Evolutionary conservation across 2,797 vertebrate genomes (phyloP), one percentile per base, ranked within the genome.

Genomic region (Rousettus madagascariensis): DNA sequence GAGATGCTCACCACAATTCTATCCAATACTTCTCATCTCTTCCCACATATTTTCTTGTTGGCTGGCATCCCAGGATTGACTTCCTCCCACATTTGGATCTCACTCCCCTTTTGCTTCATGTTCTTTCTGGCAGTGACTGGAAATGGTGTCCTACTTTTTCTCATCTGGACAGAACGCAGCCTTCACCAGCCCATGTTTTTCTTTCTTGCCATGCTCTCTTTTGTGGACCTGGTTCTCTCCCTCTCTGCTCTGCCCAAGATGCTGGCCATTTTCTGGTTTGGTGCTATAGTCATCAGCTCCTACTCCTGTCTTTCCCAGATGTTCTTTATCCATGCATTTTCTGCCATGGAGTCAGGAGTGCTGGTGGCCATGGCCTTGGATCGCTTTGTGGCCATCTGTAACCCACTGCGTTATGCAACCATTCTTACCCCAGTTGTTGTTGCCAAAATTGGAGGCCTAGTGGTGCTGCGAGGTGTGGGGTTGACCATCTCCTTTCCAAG

Each of bases 121-220:
- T 96, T 97, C 68, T 46, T 98, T 30, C 71, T 95, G 8, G 97
- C 98, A 41, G 83, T 99, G 96, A 95, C 98, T 49, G 99, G 98
- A 16, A 99, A 99, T 96, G 91, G 57, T 0, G 51, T 98, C 82
- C 93, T 99, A 90, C 51, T 99, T 75, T 97, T 96, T 10, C 96
- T 99, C 8, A 98, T 99, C 74, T 36, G 13, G 87, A 90, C 92
- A 2, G 97, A 97, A 22, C 78, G 65, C 53, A 97, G 94, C 19
- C 98, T 99, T 82, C 98, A 98, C 93, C 96, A 97, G 88, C 98
- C 99, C 91, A 99, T 99, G 99, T 98, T 99, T 97, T 87, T 98
- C 94, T 98, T 98, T 94, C 98, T 98, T 51, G 97, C 94, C 74
- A 98, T 98, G 97, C 97, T 99, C 12, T 98, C 98, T 28, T 98